Evolutionary conservation across 2,888 invertebrate species (phyloP), one percentile per base, ranked within the genome.

Genomic region (Drosophila acutilabella): DNA sequence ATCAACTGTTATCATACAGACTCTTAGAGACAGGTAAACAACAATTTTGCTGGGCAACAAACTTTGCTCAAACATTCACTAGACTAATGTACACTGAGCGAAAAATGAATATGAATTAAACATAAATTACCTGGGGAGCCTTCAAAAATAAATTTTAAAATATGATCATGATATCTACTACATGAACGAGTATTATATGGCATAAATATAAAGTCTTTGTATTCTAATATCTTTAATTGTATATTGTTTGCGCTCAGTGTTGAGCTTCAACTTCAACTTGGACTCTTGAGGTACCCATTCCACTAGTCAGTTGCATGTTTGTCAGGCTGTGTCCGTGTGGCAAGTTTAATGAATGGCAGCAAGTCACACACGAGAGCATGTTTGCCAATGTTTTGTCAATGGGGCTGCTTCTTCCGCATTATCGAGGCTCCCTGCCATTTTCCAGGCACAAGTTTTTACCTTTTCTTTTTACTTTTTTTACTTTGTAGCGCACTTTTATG

Each of bases 401-500:
- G 79, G 42, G 44, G 54, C 47, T 58, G 74, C 23, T 40, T 50
- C 52, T 68, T 73, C 53, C 68, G 64, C 64, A 42, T 65, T 76
- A 72, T 53, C 72, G 54, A 56, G 59, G 50, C 26, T 38, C 53
- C 59, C 59, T 33, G 38, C 57, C 59, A 57, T 44, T 8, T 62
- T 33, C 50, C 40, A 44, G 44, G 45, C 41, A 33, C 47, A 57
- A 47, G 45, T 47, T 54, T 30, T 58, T 40, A 23, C 40, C 30
- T 36, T 33, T 44, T 16, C 8, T 2, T 51, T 51, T 38, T 20
- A 18, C 5, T 13, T 42, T 13, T 42, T 56, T 54, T 54, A 68
- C 73, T 78, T 80, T 80, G 74, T 78, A 74, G 81, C 70, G 65
- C 64, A 73, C 65, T 77, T 81, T 82, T 74, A 81, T 77, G 81